A percentile compares a stretch with the other conserved stretches of the same genome.
Evolutionary conservation across 2,797 vertebrate genomes (phyloP).

Genomic region (Poeciliopsis turneri): DNA sequence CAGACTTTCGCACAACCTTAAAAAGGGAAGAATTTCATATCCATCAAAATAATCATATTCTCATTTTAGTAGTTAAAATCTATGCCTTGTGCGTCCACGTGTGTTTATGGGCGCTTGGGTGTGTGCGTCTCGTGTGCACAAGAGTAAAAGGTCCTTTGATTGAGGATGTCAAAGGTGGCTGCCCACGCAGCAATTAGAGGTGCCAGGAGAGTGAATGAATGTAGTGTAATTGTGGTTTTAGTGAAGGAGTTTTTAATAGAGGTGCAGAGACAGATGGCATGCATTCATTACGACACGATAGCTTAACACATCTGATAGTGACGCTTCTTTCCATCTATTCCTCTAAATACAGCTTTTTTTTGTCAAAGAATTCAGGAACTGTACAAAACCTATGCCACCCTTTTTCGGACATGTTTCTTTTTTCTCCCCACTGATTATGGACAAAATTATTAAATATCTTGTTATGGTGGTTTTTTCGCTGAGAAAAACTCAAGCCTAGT

Average conservation of each 20-base stretch:
- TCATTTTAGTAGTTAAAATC: constrained; percentile 19
- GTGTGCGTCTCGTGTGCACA: neutral
- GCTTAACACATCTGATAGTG: constrained; percentile 66
- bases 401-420: constrained; percentile 8
- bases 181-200: constrained; percentile 73
- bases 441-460: constrained; percentile 34
- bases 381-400: constrained; percentile 8
- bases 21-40: constrained; percentile 19
- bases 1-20: constrained; percentile 23
- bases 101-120: neutral
- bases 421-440: constrained; percentile 13
- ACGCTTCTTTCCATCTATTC: constrained; percentile 28
- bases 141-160: constrained; percentile 69
- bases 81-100: constrained; percentile 4
- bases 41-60: constrained; percentile 27
- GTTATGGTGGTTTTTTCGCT: constrained; percentile 9
- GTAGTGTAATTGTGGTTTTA: constrained; percentile 54
- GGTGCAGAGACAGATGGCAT: constrained; percentile 69
- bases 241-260: constrained; percentile 70
- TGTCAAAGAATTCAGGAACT: constrained; percentile 21
- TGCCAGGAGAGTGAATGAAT: constrained; percentile 48
- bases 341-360: constrained; percentile 47
- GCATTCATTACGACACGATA: constrained; percentile 65
- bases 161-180: constrained; percentile 70
- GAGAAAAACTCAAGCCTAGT: constrained; percentile 38